Base-by-base conservation (phyloP, 2,888 invertebrate species). In the Capitulum mitella region DNA sequence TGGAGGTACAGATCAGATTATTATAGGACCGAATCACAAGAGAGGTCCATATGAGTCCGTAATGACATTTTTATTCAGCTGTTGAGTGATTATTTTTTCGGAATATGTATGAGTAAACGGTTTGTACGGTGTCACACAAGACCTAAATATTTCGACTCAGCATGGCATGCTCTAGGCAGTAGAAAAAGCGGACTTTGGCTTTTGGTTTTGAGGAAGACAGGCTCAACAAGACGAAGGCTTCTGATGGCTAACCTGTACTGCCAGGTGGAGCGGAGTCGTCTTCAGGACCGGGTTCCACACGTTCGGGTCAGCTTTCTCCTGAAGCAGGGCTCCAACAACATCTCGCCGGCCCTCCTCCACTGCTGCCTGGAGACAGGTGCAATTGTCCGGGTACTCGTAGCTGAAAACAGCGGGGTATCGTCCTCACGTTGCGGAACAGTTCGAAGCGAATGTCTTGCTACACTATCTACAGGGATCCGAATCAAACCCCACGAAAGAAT, bases 341-440 rank as follows among this genome's bases (percentile, higher is more conserved):
- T 70, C 70, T 3, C 3, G 8, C 12, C 40, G 70, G 1, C 40
- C 70, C 1, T 8, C 37, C 6, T 70, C 70, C 22, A 70, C 5
- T 1, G 70, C 70, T 26, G 70, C 70, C 40, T 70, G 70, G 22
- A 70, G 70, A 19, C 37, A 26, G 10, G 29, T 40, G 40, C 70
- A 70, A 40, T 70, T 70, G 37, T 70, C 70, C 26, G 70, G 70
- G 26, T 40, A 70, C 10, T 40, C 70, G 70, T 70, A 70, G n/a
- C 70, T 70, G 64, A 2, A 32, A 34, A 16, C 12, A n/a, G n/a
- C n/a, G n/a, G n/a, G n/a, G n/a, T n/a, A n/a, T n/a, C n/a, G n/a
- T n/a, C n/a, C n/a, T n/a, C n/a, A n/a, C n/a, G n/a, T n/a, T n/a
- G n/a, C n/a, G 32, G 29, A 61, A 12, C 61, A 32, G 32, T 5